phyloP scores from a whole-genome alignment of 2,888 invertebrate genomes.

The Keiferia lycopersicella region DNA sequence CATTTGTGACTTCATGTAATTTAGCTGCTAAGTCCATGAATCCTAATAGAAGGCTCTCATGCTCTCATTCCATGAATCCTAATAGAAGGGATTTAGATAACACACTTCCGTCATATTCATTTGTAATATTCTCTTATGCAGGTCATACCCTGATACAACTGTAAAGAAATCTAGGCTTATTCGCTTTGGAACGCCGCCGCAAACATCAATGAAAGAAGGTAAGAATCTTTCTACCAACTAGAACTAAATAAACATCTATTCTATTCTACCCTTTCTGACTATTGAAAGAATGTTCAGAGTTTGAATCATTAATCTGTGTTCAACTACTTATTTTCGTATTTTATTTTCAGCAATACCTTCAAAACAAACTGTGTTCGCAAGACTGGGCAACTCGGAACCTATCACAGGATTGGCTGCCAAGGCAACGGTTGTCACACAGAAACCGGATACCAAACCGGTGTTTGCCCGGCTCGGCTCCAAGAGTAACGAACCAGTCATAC shows the following conservation, averaged over 20 bases:
- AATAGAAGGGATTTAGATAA: too few species aligned
- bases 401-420: conserved; percentile 30
- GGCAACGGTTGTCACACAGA: conserved; percentile 25
- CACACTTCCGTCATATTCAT: too few species aligned
- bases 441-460: conserved; percentile 57
- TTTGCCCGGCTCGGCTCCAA: conserved; percentile 68
- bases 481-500: conserved; percentile 40
- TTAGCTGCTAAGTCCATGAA: too few species aligned
- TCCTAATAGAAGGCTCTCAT: too few species aligned
- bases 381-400: conserved; percentile 63
- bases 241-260: too few species aligned
- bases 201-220: conserved; percentile 57
- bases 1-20: too few species aligned
- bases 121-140: conserved; percentile 37
- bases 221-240: conserved; percentile 18
- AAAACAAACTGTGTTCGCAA: conserved; percentile 66
- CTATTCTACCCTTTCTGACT: too few species aligned
- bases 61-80: too few species aligned
- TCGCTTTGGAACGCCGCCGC: conserved; percentile 50
- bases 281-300: too few species aligned
- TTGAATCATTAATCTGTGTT: too few species aligned
- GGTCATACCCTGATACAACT: conserved; percentile 43
- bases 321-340: background rate
- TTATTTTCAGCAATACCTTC: conserved; percentile 40
- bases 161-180: conserved; percentile 63